Conservation (phyloP, 2,888 invertebrate genomes). For the Leucozona laternaria region DNA sequence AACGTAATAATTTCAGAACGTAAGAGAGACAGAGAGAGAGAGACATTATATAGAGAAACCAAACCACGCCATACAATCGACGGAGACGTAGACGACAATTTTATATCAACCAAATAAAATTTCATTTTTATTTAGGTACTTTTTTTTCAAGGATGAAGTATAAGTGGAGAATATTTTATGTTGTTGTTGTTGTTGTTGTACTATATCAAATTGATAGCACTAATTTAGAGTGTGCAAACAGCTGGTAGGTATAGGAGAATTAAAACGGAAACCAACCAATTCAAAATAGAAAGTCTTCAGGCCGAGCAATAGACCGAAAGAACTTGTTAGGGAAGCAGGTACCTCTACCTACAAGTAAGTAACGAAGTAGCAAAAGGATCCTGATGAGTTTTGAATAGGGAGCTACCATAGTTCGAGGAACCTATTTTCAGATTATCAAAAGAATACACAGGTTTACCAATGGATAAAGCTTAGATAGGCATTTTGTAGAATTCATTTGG, state of each 20-base stretch:
- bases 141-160: background rate
- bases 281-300: background rate
- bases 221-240: background rate
- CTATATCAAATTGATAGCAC: background rate
- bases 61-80: background rate
- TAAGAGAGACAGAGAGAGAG: background rate
- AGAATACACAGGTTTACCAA: too few relatives aligned
- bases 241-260: background rate
- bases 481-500: background rate
- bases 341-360: too few relatives aligned
- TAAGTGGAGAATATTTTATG: background rate
- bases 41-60: background rate
- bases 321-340: background rate
- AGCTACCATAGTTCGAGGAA: background rate
- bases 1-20: slow-evolving; percentile 37
- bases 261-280: background rate
- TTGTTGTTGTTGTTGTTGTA: background rate
- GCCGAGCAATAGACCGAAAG: background rate
- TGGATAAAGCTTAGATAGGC: background rate
- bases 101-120: background rate
- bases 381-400: background rate
- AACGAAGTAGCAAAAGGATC: background rate
- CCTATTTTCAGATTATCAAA: background rate
- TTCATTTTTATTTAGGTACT: background rate
- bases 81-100: background rate